phyloP scores from a whole-genome alignment of 2,888 invertebrate genomes.

The Epinotia demarniana region DNA sequence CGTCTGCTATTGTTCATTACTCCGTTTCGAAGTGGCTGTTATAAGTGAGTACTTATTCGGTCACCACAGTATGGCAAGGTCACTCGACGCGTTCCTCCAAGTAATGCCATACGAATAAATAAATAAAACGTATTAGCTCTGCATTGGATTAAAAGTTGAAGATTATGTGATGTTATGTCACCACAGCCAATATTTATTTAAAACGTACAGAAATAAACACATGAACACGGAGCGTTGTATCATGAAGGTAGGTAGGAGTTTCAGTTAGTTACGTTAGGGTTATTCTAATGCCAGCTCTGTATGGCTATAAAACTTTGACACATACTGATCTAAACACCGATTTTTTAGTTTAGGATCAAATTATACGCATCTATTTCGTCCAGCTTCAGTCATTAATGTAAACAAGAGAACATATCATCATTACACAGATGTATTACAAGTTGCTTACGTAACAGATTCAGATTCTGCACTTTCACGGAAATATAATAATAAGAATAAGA shows the following conservation, averaged over 20 bases:
- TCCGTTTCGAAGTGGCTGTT: background rate
- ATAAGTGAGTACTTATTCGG: constrained; percentile 21
- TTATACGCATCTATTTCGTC: background rate
- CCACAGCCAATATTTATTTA: constrained; percentile 16
- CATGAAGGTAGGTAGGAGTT: background rate
- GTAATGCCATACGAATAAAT: too few species aligned
- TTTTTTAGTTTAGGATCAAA: background rate
- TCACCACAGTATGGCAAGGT: constrained; percentile 30
- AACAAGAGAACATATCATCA: background rate
- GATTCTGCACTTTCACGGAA: too few species aligned
- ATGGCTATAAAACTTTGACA: too few species aligned
- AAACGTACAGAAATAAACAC: background rate
- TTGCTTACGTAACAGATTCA: too few species aligned
- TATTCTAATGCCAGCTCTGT: too few species aligned
- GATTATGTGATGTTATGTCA: constrained; percentile 15
- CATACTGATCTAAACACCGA: too few species aligned
- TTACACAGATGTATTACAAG: too few species aligned
- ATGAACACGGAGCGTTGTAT: background rate
- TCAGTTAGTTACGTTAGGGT: background rate
- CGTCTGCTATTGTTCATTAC: too few species aligned
- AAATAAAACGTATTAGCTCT: constrained; percentile 19
- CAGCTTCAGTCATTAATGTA: background rate
- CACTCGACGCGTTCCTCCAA: constrained; percentile 10
- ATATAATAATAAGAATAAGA: too few species aligned
- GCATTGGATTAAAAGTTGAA: constrained; percentile 21